A percentile compares a stretch with the other conserved stretches of the same genome.
phyloP scores from a whole-genome alignment of 1,140 invertebrate species.

The Drosophila albomicans region DNA sequence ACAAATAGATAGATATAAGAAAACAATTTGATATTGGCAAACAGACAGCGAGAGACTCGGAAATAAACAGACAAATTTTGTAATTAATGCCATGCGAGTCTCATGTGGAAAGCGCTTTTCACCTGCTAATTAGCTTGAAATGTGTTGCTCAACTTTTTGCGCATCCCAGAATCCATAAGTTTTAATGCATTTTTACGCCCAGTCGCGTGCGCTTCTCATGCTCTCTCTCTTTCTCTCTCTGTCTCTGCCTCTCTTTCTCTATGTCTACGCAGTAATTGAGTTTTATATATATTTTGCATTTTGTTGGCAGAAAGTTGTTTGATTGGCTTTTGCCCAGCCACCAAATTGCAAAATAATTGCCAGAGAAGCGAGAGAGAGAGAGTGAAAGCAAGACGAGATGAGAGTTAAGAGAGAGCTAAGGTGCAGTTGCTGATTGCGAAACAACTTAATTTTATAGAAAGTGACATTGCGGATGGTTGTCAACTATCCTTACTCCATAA shows the following conservation, averaged over 20 bases:
- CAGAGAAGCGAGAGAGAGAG: background rate
- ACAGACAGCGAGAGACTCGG: conserved; percentile 14
- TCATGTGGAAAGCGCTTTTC: conserved; percentile 26
- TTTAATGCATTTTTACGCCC: conserved; percentile 48
- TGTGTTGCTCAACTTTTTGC: conserved; percentile 34
- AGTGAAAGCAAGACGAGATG: background rate
- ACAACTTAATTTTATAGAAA: conserved; percentile 78
- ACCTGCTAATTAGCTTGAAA: conserved; percentile 50
- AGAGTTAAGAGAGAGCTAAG: conserved; percentile 8
- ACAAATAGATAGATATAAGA: conserved; percentile 27
- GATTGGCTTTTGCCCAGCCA: conserved; percentile 72
- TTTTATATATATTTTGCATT: conserved; percentile 78
- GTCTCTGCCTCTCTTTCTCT: background rate
- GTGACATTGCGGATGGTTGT: conserved; percentile 63
- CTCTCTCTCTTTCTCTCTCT: background rate
- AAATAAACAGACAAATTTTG: conserved; percentile 39
- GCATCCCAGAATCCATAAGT: conserved; percentile 45
- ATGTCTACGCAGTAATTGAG: conserved; percentile 60
- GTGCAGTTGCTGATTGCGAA: conserved; percentile 64
- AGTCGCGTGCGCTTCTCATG: background rate
- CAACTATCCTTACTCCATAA: conserved; percentile 35
- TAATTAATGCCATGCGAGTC: conserved; percentile 43
- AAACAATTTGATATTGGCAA: conserved; percentile 53
- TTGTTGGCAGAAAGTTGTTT: conserved; percentile 73
- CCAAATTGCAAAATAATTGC: conserved; percentile 80